Conservation (phyloP, 2,888 invertebrate genomes). For the Meloe dianella region DNA sequence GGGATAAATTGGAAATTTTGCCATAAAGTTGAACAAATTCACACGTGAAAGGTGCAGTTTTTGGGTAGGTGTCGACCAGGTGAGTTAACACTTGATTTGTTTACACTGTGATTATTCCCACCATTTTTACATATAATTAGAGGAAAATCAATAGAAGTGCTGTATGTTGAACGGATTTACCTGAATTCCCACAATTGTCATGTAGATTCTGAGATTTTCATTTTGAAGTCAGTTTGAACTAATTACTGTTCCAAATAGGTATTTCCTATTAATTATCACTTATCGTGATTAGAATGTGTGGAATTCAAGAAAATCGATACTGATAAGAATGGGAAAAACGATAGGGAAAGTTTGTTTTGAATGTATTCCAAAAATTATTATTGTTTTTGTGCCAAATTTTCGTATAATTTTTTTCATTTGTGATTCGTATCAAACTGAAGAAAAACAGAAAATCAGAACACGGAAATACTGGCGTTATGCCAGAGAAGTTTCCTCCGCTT, state of each 20-base stretch:
- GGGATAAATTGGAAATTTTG: not conserved
- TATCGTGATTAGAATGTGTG: not conserved
- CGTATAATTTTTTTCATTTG: not conserved
- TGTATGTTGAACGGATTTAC: not conserved
- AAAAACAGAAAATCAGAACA: not conserved
- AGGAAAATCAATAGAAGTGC: not conserved
- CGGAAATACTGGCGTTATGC: not conserved
- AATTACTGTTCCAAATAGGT: no score
- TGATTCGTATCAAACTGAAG: not conserved
- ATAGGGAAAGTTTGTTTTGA: not conserved
- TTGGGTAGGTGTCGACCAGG: conserved; percentile 22
- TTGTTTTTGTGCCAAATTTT: not conserved
- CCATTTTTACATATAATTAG: not conserved
- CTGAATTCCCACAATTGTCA: not conserved
- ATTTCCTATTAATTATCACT: not conserved
- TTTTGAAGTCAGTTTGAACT: no score
- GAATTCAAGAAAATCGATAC: not conserved
- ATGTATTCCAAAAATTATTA: not conserved
- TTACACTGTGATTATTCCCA: not conserved
- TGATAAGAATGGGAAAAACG: not conserved
- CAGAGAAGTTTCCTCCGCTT: not conserved
- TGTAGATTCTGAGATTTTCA: no score
- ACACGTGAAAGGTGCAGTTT: conserved; percentile 3
- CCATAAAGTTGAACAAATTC: conserved; percentile 1
- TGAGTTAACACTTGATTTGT: conserved; percentile 23